phyloP scores from a whole-genome alignment of 2,113 vertebrate genomes.

The Silurus meridionalis region DNA sequence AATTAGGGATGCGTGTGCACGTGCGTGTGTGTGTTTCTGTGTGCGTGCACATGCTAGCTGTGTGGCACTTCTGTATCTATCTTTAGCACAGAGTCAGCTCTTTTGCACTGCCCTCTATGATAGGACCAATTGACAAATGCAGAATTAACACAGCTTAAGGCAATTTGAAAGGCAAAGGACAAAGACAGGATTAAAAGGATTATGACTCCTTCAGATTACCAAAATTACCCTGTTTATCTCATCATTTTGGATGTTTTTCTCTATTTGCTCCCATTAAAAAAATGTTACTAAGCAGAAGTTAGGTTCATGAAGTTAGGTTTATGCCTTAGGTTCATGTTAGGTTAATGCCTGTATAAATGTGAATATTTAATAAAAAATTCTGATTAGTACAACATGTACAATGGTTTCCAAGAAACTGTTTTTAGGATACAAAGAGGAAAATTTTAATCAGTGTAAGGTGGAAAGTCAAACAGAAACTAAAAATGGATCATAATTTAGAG shows the following conservation, averaged over 20 bases:
- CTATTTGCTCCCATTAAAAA: not conserved
- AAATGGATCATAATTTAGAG: not conserved
- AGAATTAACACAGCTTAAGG: conserved; percentile 60
- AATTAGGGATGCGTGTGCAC: not conserved
- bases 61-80: conserved; percentile 37
- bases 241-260: not conserved
- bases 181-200: not conserved
- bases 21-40: conserved; percentile 14
- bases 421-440: conserved; percentile 13
- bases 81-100: conserved; percentile 44
- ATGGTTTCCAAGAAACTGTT: conserved; percentile 3
- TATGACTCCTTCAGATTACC: not conserved
- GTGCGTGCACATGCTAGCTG: too few relatives aligned
- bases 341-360: not conserved
- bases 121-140: conserved; percentile 58
- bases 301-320: not conserved
- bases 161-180: not conserved
- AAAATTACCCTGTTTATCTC: not conserved
- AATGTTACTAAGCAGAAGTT: not conserved
- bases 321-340: not conserved
- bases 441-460: not conserved
- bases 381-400: not conserved
- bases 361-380: not conserved
- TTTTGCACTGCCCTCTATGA: conserved; percentile 48
- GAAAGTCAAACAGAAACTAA: conserved; percentile 1